phyloP scores from a whole-genome alignment of 2,797 vertebrate genomes.

The Cyprinodon diabolis region DNA sequence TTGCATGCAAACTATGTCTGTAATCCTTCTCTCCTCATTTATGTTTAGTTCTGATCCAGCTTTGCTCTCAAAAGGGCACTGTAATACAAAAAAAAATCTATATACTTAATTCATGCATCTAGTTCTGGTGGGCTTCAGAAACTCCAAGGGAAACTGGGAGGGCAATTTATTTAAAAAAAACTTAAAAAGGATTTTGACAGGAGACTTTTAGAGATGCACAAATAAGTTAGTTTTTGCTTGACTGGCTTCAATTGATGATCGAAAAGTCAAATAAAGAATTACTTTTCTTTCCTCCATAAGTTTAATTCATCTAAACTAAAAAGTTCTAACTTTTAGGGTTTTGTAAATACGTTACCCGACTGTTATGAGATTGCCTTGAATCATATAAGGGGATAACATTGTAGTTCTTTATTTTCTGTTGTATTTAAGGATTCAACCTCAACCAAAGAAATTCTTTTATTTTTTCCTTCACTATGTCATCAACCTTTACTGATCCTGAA shows the following conservation, averaged over 20 bases:
- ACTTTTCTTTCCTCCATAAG: not conserved
- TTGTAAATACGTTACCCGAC: not conserved
- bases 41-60: slow-evolving; percentile 18
- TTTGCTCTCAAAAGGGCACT: slow-evolving; percentile 17
- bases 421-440: not conserved
- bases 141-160: not conserved
- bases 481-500: not conserved
- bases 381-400: not conserved
- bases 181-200: not conserved
- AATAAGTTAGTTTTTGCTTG: not conserved
- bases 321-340: not conserved
- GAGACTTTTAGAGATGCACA: not conserved
- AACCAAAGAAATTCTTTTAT: not conserved
- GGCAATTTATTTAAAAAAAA: not conserved
- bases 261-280: not conserved
- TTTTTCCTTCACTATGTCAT: not conserved
- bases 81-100: not conserved
- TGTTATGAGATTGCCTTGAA: not conserved
- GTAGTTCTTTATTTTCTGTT: not conserved
- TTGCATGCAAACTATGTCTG: slow-evolving; percentile 3
- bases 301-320: not conserved
- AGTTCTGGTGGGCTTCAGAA: not conserved
- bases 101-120: not conserved
- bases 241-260: not conserved
- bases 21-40: not conserved